Evolutionary conservation across 2,113 vertebrate genomes (phyloP).

Genomic region (Verasper variegatus): DNA sequence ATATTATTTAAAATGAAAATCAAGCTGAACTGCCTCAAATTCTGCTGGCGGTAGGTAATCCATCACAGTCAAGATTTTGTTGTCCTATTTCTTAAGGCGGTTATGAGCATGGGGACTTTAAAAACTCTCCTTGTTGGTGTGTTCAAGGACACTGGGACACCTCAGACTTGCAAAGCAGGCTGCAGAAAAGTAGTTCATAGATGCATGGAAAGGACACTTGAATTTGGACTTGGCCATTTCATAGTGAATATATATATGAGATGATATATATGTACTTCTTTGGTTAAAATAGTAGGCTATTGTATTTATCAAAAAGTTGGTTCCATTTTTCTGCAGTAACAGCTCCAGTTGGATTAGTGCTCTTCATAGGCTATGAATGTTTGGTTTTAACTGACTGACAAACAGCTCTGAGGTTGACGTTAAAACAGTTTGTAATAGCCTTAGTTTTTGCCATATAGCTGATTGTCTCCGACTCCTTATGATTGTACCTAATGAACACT

Average conservation of each 20-base stretch:
- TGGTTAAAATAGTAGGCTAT: too few species aligned
- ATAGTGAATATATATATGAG: background rate
- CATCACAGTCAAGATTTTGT: constrained; percentile 23
- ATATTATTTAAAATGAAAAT: background rate
- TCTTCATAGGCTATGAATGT: too few species aligned
- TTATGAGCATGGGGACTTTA: background rate
- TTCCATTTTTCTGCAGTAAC: too few species aligned
- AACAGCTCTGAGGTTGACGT: too few species aligned
- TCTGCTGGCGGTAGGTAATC: background rate
- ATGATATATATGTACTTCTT: too few species aligned
- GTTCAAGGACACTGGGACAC: constrained; percentile 41
- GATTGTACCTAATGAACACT: too few species aligned
- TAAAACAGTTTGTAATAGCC: too few species aligned
- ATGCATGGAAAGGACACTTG: background rate
- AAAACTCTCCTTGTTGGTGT: background rate
- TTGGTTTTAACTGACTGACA: too few species aligned
- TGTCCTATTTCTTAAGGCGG: constrained; percentile 2
- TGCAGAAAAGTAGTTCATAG: background rate
- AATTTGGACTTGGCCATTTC: background rate
- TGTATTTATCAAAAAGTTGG: too few species aligned
- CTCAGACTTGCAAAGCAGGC: constrained; percentile 10
- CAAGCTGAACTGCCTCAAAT: background rate
- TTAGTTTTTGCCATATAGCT: too few species aligned
- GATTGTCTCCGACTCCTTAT: too few species aligned
- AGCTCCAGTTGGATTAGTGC: too few species aligned